phyloP scores from a whole-genome alignment of 2,797 vertebrate genomes.

The Chelonia mydas region DNA sequence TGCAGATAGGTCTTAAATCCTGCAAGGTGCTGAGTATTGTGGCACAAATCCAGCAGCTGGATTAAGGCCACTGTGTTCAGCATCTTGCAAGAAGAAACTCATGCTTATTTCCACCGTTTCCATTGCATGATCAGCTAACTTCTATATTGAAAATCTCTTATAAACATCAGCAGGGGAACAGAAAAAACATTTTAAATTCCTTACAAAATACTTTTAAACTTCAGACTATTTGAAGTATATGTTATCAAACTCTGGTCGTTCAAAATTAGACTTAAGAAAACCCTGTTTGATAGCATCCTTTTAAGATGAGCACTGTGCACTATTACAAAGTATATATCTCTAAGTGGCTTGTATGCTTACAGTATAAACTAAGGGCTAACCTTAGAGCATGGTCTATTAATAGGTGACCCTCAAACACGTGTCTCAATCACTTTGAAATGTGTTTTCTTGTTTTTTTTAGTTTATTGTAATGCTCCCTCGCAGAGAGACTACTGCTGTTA shows the following conservation, averaged over 20 bases:
- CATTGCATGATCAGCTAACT: background rate
- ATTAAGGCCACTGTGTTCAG: accelerated
- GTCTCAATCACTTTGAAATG: background rate
- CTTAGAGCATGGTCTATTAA: accelerated
- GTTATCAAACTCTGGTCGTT: background rate
- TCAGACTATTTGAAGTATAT: background rate
- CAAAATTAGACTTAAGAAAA: background rate
- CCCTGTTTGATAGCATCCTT: background rate
- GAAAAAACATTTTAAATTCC: accelerated
- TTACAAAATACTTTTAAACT: background rate
- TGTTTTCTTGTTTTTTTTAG: constrained; percentile 32
- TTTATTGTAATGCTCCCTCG: background rate
- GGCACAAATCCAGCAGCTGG: background rate
- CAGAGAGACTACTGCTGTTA: background rate
- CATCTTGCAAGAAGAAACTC: background rate
- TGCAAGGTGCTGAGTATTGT: background rate
- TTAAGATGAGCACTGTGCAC: background rate
- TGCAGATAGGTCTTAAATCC: background rate
- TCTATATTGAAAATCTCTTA: background rate
- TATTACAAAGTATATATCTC: background rate
- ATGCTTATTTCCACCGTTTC: background rate
- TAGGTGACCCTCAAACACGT: accelerated
- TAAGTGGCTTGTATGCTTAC: background rate
- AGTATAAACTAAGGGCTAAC: accelerated
- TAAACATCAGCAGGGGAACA: background rate